Conservation (phyloP, 2,888 invertebrate species). For the Spicauda simplicius region DNA sequence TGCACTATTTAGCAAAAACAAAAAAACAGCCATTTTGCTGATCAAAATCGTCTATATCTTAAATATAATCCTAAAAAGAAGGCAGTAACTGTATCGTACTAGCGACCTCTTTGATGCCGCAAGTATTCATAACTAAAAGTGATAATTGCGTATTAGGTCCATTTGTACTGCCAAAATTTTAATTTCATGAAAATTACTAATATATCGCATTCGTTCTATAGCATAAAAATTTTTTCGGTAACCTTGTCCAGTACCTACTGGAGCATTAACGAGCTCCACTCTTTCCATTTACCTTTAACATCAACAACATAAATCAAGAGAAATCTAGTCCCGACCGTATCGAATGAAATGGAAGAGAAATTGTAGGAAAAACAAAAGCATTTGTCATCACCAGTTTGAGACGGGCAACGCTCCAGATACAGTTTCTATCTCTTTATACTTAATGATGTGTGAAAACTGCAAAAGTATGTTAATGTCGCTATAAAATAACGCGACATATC, state of each 20-base stretch:
- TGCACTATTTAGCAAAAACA: too few species aligned
- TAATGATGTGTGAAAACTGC: slow-evolving; percentile 33
- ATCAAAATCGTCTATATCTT: too few species aligned
- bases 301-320: slow-evolving; percentile 15
- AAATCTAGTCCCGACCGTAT: slow-evolving; percentile 14
- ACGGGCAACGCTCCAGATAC: slow-evolving; percentile 25
- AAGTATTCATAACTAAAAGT: too few species aligned
- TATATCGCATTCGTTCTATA: too few species aligned
- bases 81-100: too few species aligned
- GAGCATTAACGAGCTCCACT: background rate
- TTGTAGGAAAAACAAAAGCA: slow-evolving; percentile 30
- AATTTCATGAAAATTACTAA: too few species aligned
- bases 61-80: too few species aligned
- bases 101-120: too few species aligned
- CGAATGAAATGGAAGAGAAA: slow-evolving; percentile 19
- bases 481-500: slow-evolving; percentile 22
- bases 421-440: slow-evolving; percentile 29
- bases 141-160: too few species aligned
- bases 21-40: too few species aligned
- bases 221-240: too few species aligned
- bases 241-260: background rate
- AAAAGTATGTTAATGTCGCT: slow-evolving; percentile 28
- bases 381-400: slow-evolving; percentile 23
- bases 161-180: too few species aligned
- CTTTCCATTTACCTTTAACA: slow-evolving; percentile 9